A percentile compares a stretch with the other conserved stretches of the same genome.
Evolutionary conservation across 2,888 invertebrate species (phyloP).

Genomic region (Drosophila siamana): DNA sequence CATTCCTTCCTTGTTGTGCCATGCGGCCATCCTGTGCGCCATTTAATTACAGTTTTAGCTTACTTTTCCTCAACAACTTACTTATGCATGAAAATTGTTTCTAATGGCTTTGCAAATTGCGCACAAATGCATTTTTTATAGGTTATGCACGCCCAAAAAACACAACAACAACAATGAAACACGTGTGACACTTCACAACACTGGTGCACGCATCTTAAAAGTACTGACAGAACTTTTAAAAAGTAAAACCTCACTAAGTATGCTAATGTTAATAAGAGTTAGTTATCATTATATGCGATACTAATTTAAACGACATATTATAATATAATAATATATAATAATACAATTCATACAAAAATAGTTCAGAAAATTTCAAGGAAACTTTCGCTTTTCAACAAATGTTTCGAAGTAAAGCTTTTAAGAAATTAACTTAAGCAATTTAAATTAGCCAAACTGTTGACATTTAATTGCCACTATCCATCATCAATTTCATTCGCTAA

Average conservation of each 20-base stretch:
- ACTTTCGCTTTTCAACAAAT: too few relatives aligned
- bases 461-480: background rate
- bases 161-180: background rate
- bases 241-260: too few relatives aligned
- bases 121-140: conserved; percentile 34
- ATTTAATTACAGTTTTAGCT: conserved; percentile 63
- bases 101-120: conserved; percentile 62
- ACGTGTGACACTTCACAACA: conserved; percentile 13
- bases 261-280: too few relatives aligned
- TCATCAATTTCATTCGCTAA: background rate
- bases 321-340: too few relatives aligned
- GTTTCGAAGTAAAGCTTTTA: background rate
- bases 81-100: conserved; percentile 67
- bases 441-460: background rate
- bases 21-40: conserved; percentile 57
- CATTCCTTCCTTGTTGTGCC: conserved; percentile 27
- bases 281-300: too few relatives aligned
- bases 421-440: too few relatives aligned
- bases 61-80: conserved; percentile 55
- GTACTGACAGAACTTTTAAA: too few relatives aligned
- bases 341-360: too few relatives aligned
- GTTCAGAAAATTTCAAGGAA: too few relatives aligned
- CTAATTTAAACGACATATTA: too few relatives aligned
- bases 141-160: conserved; percentile 10
- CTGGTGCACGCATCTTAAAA: too few relatives aligned